Evolutionary conservation across 2,888 invertebrate species (phyloP).

Genomic region (Nymphalis c-album): DNA sequence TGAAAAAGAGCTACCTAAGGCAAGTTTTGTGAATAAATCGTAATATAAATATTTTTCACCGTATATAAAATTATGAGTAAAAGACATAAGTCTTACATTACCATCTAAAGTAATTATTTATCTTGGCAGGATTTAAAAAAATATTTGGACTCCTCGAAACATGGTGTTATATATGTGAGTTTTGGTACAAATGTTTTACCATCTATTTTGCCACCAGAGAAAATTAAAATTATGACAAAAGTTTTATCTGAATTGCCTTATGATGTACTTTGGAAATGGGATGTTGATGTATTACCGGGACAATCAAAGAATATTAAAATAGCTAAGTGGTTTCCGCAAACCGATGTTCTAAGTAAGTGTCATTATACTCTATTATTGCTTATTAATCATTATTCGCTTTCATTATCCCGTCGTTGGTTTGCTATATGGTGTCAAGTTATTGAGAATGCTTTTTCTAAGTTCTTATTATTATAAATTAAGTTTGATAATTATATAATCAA

Average conservation of each 20-base stretch:
- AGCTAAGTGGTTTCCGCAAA: constrained; percentile 59
- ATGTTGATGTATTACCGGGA: constrained; percentile 46
- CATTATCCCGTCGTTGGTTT: no score
- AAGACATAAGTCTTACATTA: constrained; percentile 62
- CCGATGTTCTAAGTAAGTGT: constrained; percentile 54
- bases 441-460: no score
- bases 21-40: constrained; percentile 21
- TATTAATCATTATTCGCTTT: no score
- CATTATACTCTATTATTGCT: no score
- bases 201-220: constrained; percentile 40
- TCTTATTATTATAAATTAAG: no score
- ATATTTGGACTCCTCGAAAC: constrained; percentile 52
- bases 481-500: no score
- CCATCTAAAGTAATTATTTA: background rate
- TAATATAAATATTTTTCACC: background rate
- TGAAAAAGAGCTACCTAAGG: constrained; percentile 46
- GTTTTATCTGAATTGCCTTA: constrained; percentile 53
- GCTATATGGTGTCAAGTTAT: no score
- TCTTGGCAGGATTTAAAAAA: constrained; percentile 51
- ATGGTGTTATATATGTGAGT: constrained; percentile 60
- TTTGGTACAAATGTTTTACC: constrained; percentile 54
- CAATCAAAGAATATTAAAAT: constrained; percentile 54
- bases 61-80: constrained; percentile 50
- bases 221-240: constrained; percentile 39
- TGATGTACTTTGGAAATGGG: constrained; percentile 60